Evolutionary conservation across 2,797 vertebrate genomes (phyloP), one percentile per base, ranked within the genome.

Genomic region (Vireo griseus): DNA sequence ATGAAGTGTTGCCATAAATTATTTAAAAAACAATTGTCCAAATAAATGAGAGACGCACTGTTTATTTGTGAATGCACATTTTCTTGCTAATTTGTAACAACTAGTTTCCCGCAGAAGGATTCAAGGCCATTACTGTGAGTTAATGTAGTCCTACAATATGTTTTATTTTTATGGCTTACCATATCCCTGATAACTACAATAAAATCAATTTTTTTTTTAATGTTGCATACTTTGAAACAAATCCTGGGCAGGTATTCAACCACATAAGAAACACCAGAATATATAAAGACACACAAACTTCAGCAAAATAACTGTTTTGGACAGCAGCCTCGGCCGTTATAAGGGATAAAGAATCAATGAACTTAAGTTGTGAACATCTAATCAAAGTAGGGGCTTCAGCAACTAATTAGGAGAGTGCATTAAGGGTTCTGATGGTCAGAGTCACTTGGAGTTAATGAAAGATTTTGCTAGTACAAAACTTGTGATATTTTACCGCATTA

Each of bases 1-100:
- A 25, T 42, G 58, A 94, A 93, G 67, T 33, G 26, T 66, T 84
- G 71, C 42, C 59, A 71, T 94, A 92, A 97, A 97, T 95, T 96
- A 96, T 95, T 92, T 74, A 95, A 94, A 79, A 31, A 80, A 48
- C 78, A 88, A 88, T 92, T 84, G 84, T 80, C 67, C 88, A 94
- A 74, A 83, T 74, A 91, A 93, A 95, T 71, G 88, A 91, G 74
- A 5, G 1, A 77, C 61, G 15, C 57, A 33, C 45, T 61, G 69
- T 19, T 62, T 91, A 58, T 66, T 86, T 71, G 59, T 83, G 72
- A 88, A 86, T 67, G 54, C 50, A 84, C 33, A 61, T 90, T 93
- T 76, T 25, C 59, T 77, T 82, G 44, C 51, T 96, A 91, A 95
- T 95, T 96, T 80, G 54, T 86, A 95, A 62, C 67, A 85, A 48